These are phyloP conservation scores for Miltochrista miniata DNA, from an alignment of 2,888 invertebrate genomes.

Conservation along the genomic window DNA sequence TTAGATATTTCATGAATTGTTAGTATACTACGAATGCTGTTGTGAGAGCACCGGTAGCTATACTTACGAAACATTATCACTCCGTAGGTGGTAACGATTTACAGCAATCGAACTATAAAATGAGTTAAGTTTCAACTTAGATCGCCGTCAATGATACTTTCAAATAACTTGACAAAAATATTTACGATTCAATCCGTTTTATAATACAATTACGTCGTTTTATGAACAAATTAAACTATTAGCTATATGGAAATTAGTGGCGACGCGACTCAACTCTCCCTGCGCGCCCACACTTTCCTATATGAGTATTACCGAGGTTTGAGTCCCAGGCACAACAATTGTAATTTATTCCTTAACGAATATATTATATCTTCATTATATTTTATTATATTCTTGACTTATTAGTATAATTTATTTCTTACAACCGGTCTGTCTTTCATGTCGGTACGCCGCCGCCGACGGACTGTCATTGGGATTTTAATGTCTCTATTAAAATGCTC, in stretches of 20 bases:
- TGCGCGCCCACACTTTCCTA: constrained; percentile 31
- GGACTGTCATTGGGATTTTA: constrained; percentile 1
- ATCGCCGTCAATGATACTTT: background rate
- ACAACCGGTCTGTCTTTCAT: constrained; percentile 9
- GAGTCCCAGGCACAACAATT: constrained; percentile 28
- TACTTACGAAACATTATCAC: no score
- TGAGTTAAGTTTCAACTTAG: no score
- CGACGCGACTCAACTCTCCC: constrained; percentile 1
- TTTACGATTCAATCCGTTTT: background rate
- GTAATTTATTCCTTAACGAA: constrained; percentile 43
- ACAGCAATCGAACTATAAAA: no score
- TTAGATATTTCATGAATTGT: no score
- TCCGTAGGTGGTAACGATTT: no score
- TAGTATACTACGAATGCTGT: no score
- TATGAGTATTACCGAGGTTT: constrained; percentile 25
- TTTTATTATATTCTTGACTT: constrained; percentile 39
- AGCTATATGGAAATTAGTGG: constrained; percentile 3
- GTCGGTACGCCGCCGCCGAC: constrained; percentile 5
- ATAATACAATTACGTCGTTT: constrained; percentile 13
- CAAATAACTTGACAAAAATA: background rate
- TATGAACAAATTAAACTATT: constrained; percentile 30
- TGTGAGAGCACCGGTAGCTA: no score
- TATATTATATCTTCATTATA: constrained; percentile 42
- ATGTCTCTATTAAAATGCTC: constrained; percentile 2
- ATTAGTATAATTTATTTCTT: constrained; percentile 42